These are phyloP conservation scores for Lasioglossum marginatum DNA, from an alignment of 2,888 invertebrate genomes.

Conservation along the genomic window DNA sequence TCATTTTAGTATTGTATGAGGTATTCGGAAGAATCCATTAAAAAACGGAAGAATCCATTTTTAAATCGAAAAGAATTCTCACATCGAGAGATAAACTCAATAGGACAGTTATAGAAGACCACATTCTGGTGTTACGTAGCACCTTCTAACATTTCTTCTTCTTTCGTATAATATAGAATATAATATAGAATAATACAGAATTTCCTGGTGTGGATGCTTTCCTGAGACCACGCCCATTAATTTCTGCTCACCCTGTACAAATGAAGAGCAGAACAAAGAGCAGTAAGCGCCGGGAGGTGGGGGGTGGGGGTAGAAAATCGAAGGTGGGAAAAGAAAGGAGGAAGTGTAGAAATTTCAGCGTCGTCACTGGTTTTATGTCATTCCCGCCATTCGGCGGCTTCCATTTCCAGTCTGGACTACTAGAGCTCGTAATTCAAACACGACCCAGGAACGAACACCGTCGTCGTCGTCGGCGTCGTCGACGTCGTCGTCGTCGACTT, in stretches of 20 bases:
- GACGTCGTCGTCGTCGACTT: constrained; percentile 69
- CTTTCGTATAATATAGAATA: too few relatives aligned
- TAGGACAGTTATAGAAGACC: not conserved
- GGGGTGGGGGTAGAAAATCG: not conserved
- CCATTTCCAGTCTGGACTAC: constrained; percentile 76
- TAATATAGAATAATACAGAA: too few relatives aligned
- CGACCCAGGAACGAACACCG: constrained; percentile 68
- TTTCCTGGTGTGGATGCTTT: not conserved
- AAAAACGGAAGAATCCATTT: not conserved
- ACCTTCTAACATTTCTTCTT: too few relatives aligned
- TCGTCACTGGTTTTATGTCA: constrained; percentile 75
- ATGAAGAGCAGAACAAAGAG: not conserved
- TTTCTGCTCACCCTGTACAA: not conserved
- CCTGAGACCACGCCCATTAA: not conserved
- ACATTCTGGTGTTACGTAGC: too few relatives aligned
- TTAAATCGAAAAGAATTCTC: not conserved
- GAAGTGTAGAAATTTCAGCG: constrained; percentile 66
- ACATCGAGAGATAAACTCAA: not conserved
- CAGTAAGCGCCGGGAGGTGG: not conserved
- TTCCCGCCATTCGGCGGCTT: constrained; percentile 78
- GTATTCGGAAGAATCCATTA: too few relatives aligned
- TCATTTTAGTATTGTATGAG: too few relatives aligned
- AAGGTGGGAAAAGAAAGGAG: constrained; percentile 30
- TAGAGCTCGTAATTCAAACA: constrained; percentile 74
- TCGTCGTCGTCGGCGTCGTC: constrained; percentile 62